A percentile compares a stretch with the other conserved stretches of the same genome.
Evolutionary conservation across 2,797 vertebrate species (phyloP).

Genomic region (Sciaenops ocellatus): DNA sequence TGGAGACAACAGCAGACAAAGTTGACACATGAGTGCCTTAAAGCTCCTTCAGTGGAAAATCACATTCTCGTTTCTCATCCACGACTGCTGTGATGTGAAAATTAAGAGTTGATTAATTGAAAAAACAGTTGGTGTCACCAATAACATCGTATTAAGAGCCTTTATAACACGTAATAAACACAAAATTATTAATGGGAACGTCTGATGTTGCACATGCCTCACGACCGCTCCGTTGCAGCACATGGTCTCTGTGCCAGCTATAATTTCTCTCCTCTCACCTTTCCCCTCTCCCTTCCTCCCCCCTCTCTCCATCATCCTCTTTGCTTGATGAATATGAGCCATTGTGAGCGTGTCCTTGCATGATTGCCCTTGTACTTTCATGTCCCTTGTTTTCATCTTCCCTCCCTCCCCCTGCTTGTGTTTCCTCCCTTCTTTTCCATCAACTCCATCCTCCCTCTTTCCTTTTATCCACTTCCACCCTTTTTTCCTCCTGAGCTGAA

Average conservation of each 20-base stretch:
- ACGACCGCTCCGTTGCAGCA: background rate
- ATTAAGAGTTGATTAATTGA: too few relatives aligned
- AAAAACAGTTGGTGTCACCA: too few relatives aligned
- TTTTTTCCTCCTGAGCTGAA: conserved; percentile 16
- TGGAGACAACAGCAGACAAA: too few relatives aligned
- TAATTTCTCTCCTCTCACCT: conserved; percentile 19
- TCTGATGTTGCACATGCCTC: background rate
- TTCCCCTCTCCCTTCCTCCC: background rate
- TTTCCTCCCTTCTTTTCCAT: conserved; percentile 38
- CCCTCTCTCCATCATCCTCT: background rate
- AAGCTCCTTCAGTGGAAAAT: too few relatives aligned
- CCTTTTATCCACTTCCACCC: conserved; percentile 47
- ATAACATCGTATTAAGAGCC: background rate
- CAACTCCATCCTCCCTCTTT: conserved; percentile 26
- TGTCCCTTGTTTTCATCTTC: conserved; percentile 56
- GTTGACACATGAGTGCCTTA: too few relatives aligned
- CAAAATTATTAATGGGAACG: background rate
- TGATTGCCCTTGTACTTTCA: conserved; percentile 43
- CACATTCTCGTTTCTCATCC: too few relatives aligned
- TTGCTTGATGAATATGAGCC: conserved; percentile 45
- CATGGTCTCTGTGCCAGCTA: background rate
- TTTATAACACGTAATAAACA: background rate
- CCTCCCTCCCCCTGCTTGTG: background rate
- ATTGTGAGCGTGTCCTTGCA: conserved; percentile 43
- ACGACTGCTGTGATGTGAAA: too few relatives aligned